Conservation (phyloP, 2,113 vertebrate species). For the Manacus vitellinus region DNA sequence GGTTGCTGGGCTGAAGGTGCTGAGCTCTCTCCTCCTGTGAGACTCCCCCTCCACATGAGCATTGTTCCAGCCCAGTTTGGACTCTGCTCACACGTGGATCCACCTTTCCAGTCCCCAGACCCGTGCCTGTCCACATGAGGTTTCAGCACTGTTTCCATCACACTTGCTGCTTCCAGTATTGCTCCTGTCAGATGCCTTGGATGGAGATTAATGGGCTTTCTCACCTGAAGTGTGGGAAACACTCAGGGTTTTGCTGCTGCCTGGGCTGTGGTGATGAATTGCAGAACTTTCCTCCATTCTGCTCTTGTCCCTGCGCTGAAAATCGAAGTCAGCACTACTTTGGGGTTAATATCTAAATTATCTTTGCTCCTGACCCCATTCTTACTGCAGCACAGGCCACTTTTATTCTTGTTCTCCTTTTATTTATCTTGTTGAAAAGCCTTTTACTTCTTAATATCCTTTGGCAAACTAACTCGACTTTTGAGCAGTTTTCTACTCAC, state of each 20-base stretch:
- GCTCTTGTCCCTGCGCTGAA: not conserved
- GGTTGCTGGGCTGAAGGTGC: not conserved
- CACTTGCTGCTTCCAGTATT: not conserved
- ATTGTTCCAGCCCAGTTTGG: not conserved
- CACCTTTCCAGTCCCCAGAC: not conserved
- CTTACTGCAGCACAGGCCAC: not conserved
- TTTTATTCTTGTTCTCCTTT: not conserved
- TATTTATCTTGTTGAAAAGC: not conserved
- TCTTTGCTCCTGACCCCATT: not conserved
- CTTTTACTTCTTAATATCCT: not conserved
- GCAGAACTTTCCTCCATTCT: not conserved
- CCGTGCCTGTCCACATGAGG: not conserved
- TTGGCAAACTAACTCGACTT: not conserved
- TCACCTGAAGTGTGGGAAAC: not conserved
- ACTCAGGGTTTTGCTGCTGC: not conserved
- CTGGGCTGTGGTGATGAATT: not conserved
- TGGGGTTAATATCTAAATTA: not conserved
- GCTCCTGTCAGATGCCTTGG: not conserved
- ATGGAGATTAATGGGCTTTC: not conserved
- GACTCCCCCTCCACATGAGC: fast-evolving
- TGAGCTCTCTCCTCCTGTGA: not conserved
- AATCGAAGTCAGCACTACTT: not conserved
- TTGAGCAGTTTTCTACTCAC: not conserved
- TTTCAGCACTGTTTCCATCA: not conserved
- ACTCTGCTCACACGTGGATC: not conserved